These are phyloP conservation scores for Schizopygopsis malacanthus DNA, from an alignment of 2,797 vertebrate genomes.

Conservation along the genomic window DNA sequence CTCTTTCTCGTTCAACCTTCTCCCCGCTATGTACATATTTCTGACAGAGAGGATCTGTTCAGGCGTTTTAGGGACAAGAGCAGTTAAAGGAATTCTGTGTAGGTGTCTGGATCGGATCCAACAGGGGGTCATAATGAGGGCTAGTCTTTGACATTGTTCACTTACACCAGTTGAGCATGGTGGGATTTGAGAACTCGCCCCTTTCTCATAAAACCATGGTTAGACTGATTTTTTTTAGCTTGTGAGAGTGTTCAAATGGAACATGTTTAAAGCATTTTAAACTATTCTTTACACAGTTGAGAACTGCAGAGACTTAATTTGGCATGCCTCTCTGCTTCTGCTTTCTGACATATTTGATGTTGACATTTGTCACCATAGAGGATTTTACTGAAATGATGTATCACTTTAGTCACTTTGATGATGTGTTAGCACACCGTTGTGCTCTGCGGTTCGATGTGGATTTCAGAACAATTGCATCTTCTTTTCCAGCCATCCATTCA, in stretches of 20 bases:
- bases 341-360: slow-evolving; percentile 16
- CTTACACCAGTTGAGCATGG: slow-evolving; percentile 28
- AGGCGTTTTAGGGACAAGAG: slow-evolving; percentile 31
- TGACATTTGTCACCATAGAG: slow-evolving; percentile 23
- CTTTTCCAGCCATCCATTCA: slow-evolving; percentile 41
- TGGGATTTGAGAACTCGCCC: slow-evolving; percentile 24
- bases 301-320: not conserved
- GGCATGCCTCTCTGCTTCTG: not conserved
- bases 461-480: slow-evolving; percentile 35
- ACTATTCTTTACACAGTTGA: not conserved
- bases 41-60: slow-evolving; percentile 35
- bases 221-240: not conserved
- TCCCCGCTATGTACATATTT: slow-evolving; percentile 52
- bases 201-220: slow-evolving; percentile 44
- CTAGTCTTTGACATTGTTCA: slow-evolving; percentile 47
- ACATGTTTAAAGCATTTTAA: not conserved
- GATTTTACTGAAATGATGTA: slow-evolving; percentile 23
- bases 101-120: slow-evolving; percentile 49
- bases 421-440: slow-evolving; percentile 58
- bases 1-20: slow-evolving; percentile 48
- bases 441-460: slow-evolving; percentile 62
- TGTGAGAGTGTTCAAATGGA: not conserved
- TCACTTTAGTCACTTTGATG: slow-evolving; percentile 43
- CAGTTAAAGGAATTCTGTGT: slow-evolving; percentile 40
- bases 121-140: slow-evolving; percentile 47